Evolutionary conservation across 2,113 vertebrate species (phyloP).

Genomic region (Sceloporus tristichus): DNA sequence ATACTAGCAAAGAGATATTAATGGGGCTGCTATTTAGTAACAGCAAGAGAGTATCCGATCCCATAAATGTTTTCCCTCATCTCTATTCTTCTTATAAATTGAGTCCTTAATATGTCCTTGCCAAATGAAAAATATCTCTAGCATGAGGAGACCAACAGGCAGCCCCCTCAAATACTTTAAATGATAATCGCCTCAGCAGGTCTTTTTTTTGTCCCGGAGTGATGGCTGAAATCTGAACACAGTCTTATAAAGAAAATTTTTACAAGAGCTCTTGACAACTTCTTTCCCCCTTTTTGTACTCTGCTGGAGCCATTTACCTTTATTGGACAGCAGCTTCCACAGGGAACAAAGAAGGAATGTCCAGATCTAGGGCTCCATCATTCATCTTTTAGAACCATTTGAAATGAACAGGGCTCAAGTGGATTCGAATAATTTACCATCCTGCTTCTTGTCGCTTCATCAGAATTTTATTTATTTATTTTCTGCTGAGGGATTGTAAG

Average conservation of each 20-base stretch:
- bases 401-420: constrained; percentile 76
- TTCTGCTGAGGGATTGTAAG: constrained; percentile 71
- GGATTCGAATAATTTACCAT: constrained; percentile 66
- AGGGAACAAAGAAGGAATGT: constrained; percentile 41
- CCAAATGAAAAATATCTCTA: constrained; percentile 59
- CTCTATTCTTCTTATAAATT: constrained; percentile 28
- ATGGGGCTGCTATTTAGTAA: constrained; percentile 55
- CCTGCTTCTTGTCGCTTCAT: constrained; percentile 71
- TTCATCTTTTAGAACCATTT: constrained; percentile 77
- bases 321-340: constrained; percentile 46
- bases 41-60: constrained; percentile 47
- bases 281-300: constrained; percentile 32
- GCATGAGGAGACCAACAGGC: constrained; percentile 40
- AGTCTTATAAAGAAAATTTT: constrained; percentile 35
- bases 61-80: constrained; percentile 41
- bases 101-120: constrained; percentile 46
- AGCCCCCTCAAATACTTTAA: constrained; percentile 42
- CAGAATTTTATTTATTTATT: constrained; percentile 56
- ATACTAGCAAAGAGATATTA: constrained; percentile 63
- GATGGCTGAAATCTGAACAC: constrained; percentile 38
- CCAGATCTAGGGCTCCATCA: constrained; percentile 47
- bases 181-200: constrained; percentile 47
- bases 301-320: constrained; percentile 55
- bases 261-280: constrained; percentile 43
- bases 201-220: constrained; percentile 23